A percentile compares a stretch with the other conserved stretches of the same genome.
These are phyloP conservation scores for Siderastrea siderea DNA, from an alignment of 92 coral and sea anemone species.

Conservation along the genomic window DNA sequence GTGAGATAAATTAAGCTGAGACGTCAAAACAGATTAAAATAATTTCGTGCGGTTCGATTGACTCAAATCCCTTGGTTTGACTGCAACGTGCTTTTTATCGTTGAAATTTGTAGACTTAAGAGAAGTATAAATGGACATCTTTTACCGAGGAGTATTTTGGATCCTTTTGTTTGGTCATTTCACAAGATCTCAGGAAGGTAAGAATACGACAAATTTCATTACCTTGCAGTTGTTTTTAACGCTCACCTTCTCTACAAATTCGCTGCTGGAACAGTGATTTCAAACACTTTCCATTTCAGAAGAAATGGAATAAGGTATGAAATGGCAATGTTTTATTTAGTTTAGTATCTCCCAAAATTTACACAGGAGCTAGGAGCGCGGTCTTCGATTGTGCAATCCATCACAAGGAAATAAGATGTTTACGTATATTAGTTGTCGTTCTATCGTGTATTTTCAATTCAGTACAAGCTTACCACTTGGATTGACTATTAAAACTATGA, in stretches of 20 bases:
- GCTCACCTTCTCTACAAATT: neutral
- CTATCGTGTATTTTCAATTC: too few relatives aligned
- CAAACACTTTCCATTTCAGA: too few relatives aligned
- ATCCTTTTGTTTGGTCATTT: neutral
- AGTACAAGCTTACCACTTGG: too few relatives aligned
- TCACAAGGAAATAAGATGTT: too few relatives aligned
- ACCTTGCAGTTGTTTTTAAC: neutral
- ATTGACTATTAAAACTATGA: too few relatives aligned
- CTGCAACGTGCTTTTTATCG: neutral
- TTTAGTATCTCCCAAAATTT: too few relatives aligned
- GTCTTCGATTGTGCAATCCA: too few relatives aligned
- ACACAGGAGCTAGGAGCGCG: too few relatives aligned
- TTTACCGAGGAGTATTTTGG: slow-evolving; percentile 1
- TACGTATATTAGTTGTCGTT: too few relatives aligned
- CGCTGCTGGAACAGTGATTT: neutral
- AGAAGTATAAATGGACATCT: slow-evolving; percentile 3
- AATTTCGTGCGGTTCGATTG: neutral
- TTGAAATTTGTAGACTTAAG: neutral
- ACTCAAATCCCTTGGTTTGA: neutral
- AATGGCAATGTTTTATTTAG: too few relatives aligned
- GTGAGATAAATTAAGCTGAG: neutral
- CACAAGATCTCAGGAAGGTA: slow-evolving; percentile 13
- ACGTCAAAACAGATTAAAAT: neutral
- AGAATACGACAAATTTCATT: neutral
- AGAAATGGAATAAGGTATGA: too few relatives aligned